Base-by-base conservation (phyloP, 2,113 vertebrate species). In the Petroica traversi region DNA sequence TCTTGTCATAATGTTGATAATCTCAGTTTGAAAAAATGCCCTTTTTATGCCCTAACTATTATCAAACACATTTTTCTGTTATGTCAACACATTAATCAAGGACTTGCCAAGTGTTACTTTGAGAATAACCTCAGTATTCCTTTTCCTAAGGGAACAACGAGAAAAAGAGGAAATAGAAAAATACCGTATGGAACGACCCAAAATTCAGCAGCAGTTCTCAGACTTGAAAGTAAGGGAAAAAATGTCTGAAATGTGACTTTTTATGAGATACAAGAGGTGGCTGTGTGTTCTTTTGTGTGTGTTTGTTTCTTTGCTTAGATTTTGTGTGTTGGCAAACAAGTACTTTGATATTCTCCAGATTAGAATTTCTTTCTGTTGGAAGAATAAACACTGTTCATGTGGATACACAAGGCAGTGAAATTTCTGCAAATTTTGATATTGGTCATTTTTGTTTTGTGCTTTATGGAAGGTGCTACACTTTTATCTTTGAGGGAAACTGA, bases 81-180 rank as follows among this genome's bases (percentile, higher is more conserved):
- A 5, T 17, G 62, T 14, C n/a, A 68, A 8, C 8, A 2, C 51
- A 74, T 64, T 36, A 43, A 46, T 63, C 36, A 34, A 87, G 26
- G 59, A 26, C 19, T 73, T 61, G 6, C 15, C 0, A 0, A 5
- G 9, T 28, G 22, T 59, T 58, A 6, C 68, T 40, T 22, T 45
- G 66, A 49, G 48, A 46, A 14, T 88, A 64, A 85, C 73, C 63
- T 86, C 43, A 63, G n/a, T 73, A 4, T 29, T 59, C 45, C 77
- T 96, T 91, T 95, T 95, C 49, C 89, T 80, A 99, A 97, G 99
- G 97, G 99, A 99, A 88, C 98, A 99, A 94, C 98, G 99, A 84
- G 99, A 99, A 88, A 99, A 99, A 92, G 99, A 99, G 81, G 99
- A 99, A 96, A 99, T 99, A 16, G 99, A 99, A 94, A 99, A 99